These are phyloP conservation scores for Terrapene triunguis DNA, from an alignment of 2,113 vertebrate genomes.

Conservation along the genomic window DNA sequence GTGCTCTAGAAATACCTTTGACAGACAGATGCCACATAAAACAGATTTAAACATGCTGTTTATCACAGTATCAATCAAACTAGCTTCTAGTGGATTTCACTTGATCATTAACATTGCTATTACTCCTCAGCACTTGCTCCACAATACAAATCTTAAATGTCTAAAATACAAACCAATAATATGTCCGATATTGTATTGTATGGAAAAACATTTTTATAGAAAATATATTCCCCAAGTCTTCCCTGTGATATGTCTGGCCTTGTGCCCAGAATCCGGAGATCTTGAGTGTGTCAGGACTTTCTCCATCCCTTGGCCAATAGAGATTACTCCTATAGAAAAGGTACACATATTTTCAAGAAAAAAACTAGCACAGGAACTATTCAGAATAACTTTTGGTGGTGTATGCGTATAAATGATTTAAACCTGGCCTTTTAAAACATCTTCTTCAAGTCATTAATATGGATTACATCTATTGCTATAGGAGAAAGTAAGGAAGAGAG, in stretches of 20 bases:
- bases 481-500: slow-evolving; percentile 94
- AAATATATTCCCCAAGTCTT: background rate
- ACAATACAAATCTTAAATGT: background rate
- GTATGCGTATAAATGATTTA: background rate
- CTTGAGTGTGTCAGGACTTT: background rate
- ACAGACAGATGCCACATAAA: background rate
- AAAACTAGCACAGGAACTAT: background rate
- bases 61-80: background rate
- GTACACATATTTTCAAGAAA: background rate
- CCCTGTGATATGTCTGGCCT: background rate
- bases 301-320: background rate
- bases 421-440: background rate
- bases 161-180: background rate
- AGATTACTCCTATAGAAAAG: background rate
- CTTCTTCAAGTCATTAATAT: slow-evolving; percentile 41
- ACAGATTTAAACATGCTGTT: background rate
- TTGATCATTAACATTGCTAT: background rate
- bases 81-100: background rate
- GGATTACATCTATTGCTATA: slow-evolving; percentile 69
- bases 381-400: background rate
- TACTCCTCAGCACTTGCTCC: background rate
- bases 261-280: background rate
- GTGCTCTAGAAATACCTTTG: background rate
- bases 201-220: background rate
- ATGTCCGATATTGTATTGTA: background rate